Conservation (phyloP, 2,888 invertebrate genomes). For the Pseudococcus viburni region DNA sequence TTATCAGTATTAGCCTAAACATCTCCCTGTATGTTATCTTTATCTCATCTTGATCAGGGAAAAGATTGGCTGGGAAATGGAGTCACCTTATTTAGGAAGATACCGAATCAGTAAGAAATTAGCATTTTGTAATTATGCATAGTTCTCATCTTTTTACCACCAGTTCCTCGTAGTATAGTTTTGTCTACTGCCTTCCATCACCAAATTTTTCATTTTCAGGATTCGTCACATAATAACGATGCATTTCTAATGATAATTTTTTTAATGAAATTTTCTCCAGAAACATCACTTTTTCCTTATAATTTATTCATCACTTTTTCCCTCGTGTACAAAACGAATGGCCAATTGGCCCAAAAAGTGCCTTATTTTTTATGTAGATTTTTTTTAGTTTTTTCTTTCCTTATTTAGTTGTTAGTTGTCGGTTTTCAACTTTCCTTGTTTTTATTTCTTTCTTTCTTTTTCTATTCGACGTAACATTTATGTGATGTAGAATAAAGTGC, state of each 20-base stretch:
- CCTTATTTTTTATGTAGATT: conserved; percentile 25
- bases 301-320: conserved; percentile 17
- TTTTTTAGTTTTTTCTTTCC: conserved; percentile 11
- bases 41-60: neutral
- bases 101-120: neutral
- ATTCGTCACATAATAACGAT: conserved; percentile 40
- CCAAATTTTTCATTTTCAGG: neutral
- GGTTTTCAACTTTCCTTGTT: conserved; percentile 56
- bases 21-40: neutral
- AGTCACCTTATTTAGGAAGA: neutral
- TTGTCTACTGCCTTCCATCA: neutral
- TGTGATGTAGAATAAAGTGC: conserved; percentile 56
- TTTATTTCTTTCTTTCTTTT: conserved; percentile 34
- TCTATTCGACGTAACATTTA: conserved; percentile 31
- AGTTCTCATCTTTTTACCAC: neutral
- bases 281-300: conserved; percentile 5
- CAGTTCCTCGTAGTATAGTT: neutral
- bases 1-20: neutral
- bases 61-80: neutral
- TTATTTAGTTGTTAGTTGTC: conserved; percentile 6
- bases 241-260: conserved; percentile 12
- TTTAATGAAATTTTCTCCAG: neutral
- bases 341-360: neutral
- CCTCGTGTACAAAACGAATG: neutral
- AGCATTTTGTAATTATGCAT: neutral